These are phyloP conservation scores for Megastigmus dorsalis DNA, from an alignment of 2,888 invertebrate genomes.

Conservation along the genomic window DNA sequence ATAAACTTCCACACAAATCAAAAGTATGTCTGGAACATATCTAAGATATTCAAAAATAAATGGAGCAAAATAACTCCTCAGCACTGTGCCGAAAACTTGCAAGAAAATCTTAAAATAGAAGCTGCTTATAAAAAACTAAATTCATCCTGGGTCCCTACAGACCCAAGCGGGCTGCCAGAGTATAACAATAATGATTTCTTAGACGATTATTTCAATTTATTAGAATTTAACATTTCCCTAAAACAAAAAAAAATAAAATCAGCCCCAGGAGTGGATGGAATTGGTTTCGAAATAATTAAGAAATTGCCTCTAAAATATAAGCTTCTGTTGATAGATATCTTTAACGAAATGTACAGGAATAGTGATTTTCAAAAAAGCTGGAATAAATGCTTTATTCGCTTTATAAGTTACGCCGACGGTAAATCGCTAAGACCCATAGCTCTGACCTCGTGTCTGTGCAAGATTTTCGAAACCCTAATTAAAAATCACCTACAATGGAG, in stretches of 20 bases:
- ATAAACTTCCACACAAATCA: neutral
- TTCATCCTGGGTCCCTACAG: neutral
- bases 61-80: neutral
- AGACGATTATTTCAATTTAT: neutral
- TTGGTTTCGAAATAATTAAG: constrained; percentile 8
- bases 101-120: too few relatives aligned
- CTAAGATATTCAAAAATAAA: neutral
- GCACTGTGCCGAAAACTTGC: too few relatives aligned
- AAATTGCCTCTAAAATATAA: constrained; percentile 5
- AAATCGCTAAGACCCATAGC: constrained; percentile 1
- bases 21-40: neutral
- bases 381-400: constrained; percentile 10
- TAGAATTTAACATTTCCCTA: constrained; percentile 10
- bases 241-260: neutral
- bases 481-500: neutral
- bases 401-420: constrained; percentile 14
- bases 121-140: neutral
- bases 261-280: constrained; percentile 30
- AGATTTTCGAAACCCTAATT: neutral
- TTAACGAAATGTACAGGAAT: constrained; percentile 10
- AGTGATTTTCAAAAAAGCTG: constrained; percentile 1
- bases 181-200: neutral
- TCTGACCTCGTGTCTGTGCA: neutral
- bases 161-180: neutral
- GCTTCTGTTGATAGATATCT: too few relatives aligned